A percentile compares a stretch with the other conserved stretches of the same genome.
Evolutionary conservation across 2,113 vertebrate genomes (phyloP).

Genomic region (Hyperoodon ampullatus): DNA sequence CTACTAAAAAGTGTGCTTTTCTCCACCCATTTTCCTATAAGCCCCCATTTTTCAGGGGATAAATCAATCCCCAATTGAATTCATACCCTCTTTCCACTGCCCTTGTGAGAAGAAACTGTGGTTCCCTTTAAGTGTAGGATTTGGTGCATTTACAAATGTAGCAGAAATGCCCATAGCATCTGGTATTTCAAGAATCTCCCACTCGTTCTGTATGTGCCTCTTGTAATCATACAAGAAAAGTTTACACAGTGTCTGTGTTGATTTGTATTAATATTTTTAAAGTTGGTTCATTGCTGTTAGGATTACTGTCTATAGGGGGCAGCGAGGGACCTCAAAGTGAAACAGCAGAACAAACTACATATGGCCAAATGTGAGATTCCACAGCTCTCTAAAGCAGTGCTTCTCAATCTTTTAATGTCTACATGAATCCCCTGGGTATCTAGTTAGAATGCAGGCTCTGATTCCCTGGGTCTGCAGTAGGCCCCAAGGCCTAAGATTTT

Average conservation of each 20-base stretch:
- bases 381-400: accelerated
- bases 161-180: neutral
- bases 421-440: neutral
- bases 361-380: accelerated
- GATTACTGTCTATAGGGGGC: neutral
- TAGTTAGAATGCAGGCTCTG: neutral
- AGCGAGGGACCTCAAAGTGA: neutral
- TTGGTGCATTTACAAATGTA: neutral
- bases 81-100: neutral
- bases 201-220: neutral
- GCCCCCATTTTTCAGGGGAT: neutral
- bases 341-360: accelerated
- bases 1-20: neutral
- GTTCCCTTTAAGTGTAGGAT: neutral
- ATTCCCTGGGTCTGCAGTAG: neutral
- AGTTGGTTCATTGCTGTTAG: neutral
- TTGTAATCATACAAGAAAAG: neutral
- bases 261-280: neutral
- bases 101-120: neutral
- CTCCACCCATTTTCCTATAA: neutral
- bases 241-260: neutral
- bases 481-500: neutral
- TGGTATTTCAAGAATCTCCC: neutral
- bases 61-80: neutral
- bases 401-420: accelerated